Conservation (phyloP, 92 coral and sea anemone genomes). For the Palythoa heliodiscus region DNA sequence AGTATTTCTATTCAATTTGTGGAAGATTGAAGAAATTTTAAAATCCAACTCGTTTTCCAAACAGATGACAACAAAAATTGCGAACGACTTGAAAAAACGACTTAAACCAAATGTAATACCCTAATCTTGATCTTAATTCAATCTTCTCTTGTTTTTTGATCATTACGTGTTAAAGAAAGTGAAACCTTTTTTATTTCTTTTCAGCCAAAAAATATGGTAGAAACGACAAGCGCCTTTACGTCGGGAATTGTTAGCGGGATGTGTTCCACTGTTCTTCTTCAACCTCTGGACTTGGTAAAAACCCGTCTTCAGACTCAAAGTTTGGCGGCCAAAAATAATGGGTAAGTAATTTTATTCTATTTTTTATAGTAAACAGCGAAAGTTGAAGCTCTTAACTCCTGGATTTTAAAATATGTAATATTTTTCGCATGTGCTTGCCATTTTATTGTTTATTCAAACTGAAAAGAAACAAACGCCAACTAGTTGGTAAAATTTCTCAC, state of each 20-base stretch:
- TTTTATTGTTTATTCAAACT: too few species aligned
- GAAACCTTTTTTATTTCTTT: background rate
- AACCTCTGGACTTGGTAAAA: constrained; percentile 92
- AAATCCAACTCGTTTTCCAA: background rate
- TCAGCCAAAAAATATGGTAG: constrained; percentile 32
- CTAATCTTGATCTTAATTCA: background rate
- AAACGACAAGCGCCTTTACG: constrained; percentile 66
- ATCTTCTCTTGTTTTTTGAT: background rate
- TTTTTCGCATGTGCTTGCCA: too few species aligned
- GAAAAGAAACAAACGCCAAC: too few species aligned
- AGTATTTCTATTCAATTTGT: constrained; percentile 40
- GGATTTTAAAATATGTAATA: too few species aligned
- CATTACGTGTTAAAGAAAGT: background rate
- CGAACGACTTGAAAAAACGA: constrained; percentile 22
- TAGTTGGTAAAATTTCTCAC: too few species aligned
- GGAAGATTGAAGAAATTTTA: constrained; percentile 40
- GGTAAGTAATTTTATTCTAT: constrained; percentile 9
- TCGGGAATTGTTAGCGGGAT: constrained; percentile 96
- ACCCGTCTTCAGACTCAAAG: constrained; percentile 83
- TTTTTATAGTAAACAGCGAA: background rate
- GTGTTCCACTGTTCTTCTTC: constrained; percentile 85
- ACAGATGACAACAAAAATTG: constrained; percentile 39
- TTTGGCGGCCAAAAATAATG: constrained; percentile 41
- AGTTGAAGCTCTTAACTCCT: background rate
- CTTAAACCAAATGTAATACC: constrained; percentile 14